Percentiles rank a stretch among this genome's conserved stretches.
Evolutionary conservation across 2,888 invertebrate genomes (phyloP).

Genomic region (Myathropa florea): DNA sequence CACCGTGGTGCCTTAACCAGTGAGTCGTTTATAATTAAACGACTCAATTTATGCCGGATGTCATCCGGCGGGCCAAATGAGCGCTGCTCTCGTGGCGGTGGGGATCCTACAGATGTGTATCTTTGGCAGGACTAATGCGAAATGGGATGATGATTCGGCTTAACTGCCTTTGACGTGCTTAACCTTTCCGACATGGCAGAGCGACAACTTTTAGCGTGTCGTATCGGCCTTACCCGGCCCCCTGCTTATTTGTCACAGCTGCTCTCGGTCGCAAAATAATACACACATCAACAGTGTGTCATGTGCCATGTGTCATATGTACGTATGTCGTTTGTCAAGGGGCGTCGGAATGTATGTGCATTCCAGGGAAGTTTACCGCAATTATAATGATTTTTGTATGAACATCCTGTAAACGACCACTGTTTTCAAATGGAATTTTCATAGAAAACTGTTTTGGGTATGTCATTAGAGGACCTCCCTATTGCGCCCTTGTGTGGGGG

Average conservation of each 20-base stretch:
- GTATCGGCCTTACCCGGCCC: slow-evolving; percentile 5
- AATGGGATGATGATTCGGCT: slow-evolving; percentile 58
- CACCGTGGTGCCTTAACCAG: slow-evolving; percentile 31
- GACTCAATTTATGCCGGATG: slow-evolving; percentile 58
- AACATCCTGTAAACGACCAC: neutral
- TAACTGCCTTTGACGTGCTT: slow-evolving; percentile 61
- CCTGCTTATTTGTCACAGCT: neutral
- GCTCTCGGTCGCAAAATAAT: slow-evolving; percentile 6
- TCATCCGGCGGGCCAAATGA: neutral
- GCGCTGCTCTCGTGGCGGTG: neutral
- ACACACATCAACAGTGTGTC: slow-evolving; percentile 21
- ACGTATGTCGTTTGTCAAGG: neutral
- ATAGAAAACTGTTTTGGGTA: slow-evolving; percentile 26
- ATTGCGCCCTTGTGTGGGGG: neutral
- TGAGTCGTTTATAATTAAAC: slow-evolving; percentile 68
- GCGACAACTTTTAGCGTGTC: slow-evolving; percentile 32
- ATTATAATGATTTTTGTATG: slow-evolving; percentile 48
- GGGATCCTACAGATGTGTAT: slow-evolving; percentile 23
- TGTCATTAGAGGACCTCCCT: neutral
- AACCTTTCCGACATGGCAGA: slow-evolving; percentile 56
- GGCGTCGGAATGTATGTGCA: neutral
- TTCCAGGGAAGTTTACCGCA: slow-evolving; percentile 29
- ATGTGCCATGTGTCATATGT: neutral
- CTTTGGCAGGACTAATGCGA: slow-evolving; percentile 33
- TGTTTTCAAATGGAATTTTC: slow-evolving; percentile 33